Conservation (phyloP, 2,113 vertebrate species). For the Chloroceryle aenea region DNA sequence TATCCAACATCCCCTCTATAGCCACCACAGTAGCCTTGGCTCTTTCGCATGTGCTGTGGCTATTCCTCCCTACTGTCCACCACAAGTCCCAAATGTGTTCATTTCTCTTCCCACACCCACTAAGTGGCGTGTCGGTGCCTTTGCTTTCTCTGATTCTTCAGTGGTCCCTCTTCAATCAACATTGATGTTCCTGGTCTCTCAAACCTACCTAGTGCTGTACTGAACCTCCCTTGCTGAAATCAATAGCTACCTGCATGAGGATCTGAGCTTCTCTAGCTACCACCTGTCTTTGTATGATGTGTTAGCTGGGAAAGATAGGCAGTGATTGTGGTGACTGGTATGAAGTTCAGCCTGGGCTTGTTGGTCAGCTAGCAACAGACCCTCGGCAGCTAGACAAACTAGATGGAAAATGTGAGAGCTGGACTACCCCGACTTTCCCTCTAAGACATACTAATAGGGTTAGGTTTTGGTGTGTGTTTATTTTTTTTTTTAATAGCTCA, state of each 20-base stretch:
- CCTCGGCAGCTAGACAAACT: neutral
- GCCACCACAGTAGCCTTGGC: neutral
- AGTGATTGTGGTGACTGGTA: no score
- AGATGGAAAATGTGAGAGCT: neutral
- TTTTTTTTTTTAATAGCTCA: neutral
- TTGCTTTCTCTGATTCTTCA: neutral
- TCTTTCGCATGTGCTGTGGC: neutral
- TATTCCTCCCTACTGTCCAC: neutral
- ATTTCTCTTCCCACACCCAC: neutral
- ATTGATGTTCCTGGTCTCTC: neutral
- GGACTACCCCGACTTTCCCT: neutral
- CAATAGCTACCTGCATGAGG: neutral
- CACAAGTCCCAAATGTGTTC: neutral
- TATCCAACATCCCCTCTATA: neutral
- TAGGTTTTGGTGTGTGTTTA: no score
- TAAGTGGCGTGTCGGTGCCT: neutral
- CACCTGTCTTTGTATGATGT: neutral
- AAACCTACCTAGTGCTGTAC: neutral
- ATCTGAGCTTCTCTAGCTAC: neutral
- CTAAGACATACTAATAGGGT: neutral
- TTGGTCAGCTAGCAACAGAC: neutral
- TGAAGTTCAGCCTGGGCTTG: neutral
- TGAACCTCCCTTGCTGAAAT: neutral
- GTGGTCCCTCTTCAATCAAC: neutral
- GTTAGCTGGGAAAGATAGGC: neutral